Conservation (phyloP, 2,113 vertebrate genomes). For the Ptilonorhynchus violaceus region DNA sequence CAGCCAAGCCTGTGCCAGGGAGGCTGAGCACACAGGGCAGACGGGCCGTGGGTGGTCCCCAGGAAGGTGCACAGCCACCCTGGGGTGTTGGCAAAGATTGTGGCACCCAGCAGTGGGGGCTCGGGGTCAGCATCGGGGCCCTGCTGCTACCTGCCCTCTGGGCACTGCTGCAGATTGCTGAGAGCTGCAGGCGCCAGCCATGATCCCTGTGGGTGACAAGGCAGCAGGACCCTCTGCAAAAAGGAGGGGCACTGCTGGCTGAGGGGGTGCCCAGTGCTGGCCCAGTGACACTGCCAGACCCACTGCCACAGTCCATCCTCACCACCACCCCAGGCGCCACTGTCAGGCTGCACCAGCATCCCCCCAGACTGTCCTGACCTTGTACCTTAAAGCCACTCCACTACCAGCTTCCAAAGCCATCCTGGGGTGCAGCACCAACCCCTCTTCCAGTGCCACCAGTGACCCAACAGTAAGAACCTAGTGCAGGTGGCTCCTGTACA, state of each 20-base stretch:
- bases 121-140: rapidly evolving
- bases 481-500: neutral
- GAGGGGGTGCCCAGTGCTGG: rapidly evolving
- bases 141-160: neutral
- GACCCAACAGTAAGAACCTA: neutral
- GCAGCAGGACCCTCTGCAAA: slow-evolving; percentile 32
- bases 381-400: rapidly evolving
- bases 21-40: neutral
- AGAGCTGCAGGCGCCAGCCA: neutral
- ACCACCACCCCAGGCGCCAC: rapidly evolving
- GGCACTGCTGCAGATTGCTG: neutral
- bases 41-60: rapidly evolving
- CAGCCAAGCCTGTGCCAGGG: neutral
- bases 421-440: neutral
- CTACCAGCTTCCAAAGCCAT: neutral
- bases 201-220: neutral
- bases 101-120: neutral
- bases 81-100: neutral
- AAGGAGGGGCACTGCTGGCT: slow-evolving; percentile 5
- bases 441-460: neutral
- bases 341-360: rapidly evolving
- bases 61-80: neutral
- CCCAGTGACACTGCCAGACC: neutral
- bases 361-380: rapidly evolving
- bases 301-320: neutral